Percentiles rank a stretch among this genome's conserved stretches.
phyloP scores from a whole-genome alignment of 2,888 invertebrate genomes.

The Scaptomyza tumidula region DNA sequence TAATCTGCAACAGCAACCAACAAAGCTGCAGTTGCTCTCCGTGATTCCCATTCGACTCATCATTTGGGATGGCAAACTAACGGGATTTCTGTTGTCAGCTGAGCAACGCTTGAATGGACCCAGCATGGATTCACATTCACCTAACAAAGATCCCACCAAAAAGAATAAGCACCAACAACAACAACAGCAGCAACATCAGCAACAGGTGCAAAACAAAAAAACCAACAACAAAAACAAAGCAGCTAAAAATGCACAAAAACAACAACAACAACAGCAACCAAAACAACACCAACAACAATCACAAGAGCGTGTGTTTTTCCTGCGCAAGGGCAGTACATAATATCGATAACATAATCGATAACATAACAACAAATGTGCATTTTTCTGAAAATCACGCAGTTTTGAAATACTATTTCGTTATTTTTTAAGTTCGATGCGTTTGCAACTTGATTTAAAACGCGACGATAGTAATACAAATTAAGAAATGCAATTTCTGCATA shows the following conservation, averaged over 20 bases:
- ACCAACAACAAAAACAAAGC: conserved; percentile 25
- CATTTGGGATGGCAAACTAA: conserved; percentile 74
- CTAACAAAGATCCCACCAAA: conserved; percentile 12
- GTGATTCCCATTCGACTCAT: conserved; percentile 70
- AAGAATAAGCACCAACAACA: conserved; percentile 8
- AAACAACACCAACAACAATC: conserved; percentile 18
- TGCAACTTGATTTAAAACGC: not conserved
- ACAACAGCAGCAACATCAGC: not conserved
- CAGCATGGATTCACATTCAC: conserved; percentile 13
- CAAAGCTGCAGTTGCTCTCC: conserved; percentile 77
- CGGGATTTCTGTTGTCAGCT: conserved; percentile 68
- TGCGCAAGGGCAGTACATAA: conserved; percentile 47
- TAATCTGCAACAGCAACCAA: conserved; percentile 54
- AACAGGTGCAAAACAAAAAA: conserved; percentile 9
- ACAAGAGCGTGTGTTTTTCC: conserved; percentile 34
- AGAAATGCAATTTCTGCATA: conserved; percentile 1
- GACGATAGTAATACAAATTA: conserved; percentile 6
- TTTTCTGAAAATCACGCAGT: not conserved
- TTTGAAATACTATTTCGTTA: not conserved
- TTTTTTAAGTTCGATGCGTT: conserved; percentile 2
- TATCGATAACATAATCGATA: conserved; percentile 23
- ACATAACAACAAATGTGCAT: not conserved
- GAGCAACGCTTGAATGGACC: conserved; percentile 61
- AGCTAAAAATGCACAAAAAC: conserved; percentile 20
- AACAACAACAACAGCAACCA: conserved; percentile 19